Percentiles rank a stretch among this genome's conserved stretches.
Conservation (phyloP, 1,140 invertebrate genomes). For the Xylocopa sonorina region DNA sequence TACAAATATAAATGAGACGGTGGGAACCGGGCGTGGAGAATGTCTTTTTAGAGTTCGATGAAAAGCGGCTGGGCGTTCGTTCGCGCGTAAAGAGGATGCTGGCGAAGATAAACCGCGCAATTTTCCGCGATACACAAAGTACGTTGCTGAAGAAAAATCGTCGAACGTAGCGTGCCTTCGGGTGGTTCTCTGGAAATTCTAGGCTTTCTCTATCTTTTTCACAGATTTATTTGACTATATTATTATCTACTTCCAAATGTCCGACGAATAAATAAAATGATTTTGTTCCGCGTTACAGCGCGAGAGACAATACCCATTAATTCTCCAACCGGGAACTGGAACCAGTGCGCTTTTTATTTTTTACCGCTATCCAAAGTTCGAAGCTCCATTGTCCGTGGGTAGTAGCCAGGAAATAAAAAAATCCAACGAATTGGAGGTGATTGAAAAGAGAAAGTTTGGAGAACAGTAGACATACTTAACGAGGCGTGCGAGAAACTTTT, state of each 20-base stretch:
- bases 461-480: too few relatives aligned
- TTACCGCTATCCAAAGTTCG: too few relatives aligned
- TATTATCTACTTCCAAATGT: background rate
- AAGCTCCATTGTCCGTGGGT: background rate
- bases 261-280: background rate
- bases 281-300: background rate
- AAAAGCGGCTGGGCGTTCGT: constrained; percentile 10
- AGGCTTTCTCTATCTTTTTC: background rate
- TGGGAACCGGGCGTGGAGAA: background rate
- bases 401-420: background rate
- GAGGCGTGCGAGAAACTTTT: too few relatives aligned
- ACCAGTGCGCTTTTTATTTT: too few relatives aligned
- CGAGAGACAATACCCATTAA: background rate
- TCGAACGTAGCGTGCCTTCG: background rate
- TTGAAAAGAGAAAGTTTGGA: too few relatives aligned
- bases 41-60: constrained; percentile 14
- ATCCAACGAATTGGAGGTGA: background rate
- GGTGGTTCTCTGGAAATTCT: background rate
- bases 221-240: constrained; percentile 2
- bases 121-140: constrained; percentile 32
- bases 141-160: constrained; percentile 24
- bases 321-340: too few relatives aligned
- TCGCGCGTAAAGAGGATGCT: background rate
- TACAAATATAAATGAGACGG: background rate
- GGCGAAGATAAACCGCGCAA: constrained; percentile 17